Evolutionary conservation across 2,113 vertebrate species (phyloP), one percentile per base, ranked within the genome.

Genomic region (Cheilinus undulatus): DNA sequence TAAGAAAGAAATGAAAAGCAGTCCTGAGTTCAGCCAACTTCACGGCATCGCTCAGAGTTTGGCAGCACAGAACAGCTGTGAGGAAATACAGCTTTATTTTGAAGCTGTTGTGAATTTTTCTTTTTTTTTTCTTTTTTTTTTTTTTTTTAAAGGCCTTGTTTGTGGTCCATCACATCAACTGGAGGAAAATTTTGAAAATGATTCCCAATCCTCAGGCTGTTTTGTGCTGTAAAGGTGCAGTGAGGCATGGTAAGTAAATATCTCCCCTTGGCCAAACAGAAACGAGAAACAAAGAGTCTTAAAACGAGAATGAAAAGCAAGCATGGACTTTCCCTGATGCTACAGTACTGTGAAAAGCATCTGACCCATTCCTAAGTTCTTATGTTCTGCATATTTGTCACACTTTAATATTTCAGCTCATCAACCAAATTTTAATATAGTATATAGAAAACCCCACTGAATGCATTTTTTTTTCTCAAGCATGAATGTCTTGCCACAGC

Each of bases 161-260:
- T 36, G 48, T 32, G 46, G 50, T 69, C 28, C 49, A 48, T 24
- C 51, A 32, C 12, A n/a, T 57, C 62, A 56, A 67, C 13, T 45
- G 43, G 32, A 67, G 46, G 49, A 20, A 65, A 52, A 62, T 81
- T 67, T 46, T 22, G 64, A 49, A 64, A 45, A 71, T 78, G 73
- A 80, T 75, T 69, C 42, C 19, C 36, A 56, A 70, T 79, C 74
- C 45, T 68, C 14, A 0, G 64, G 68, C 52, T 57, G 14, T 78
- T 78, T 49, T 69, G 45, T 34, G 27, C 66, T 51, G 32, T 53
- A n/a, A 67, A 32, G 50, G 42, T 75, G 59, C 67, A 62, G 36
- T 3, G 54, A 43, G 57, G 79, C 65, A 36, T 30, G 38, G 50
- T 23, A n/a, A 40, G 45, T 30, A 22, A 19, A 50, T 36, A 49